A percentile compares a stretch with the other conserved stretches of the same genome.
These are phyloP conservation scores for Temnothorax longispinosus DNA, from an alignment of 1,140 invertebrate genomes.

Conservation along the genomic window DNA sequence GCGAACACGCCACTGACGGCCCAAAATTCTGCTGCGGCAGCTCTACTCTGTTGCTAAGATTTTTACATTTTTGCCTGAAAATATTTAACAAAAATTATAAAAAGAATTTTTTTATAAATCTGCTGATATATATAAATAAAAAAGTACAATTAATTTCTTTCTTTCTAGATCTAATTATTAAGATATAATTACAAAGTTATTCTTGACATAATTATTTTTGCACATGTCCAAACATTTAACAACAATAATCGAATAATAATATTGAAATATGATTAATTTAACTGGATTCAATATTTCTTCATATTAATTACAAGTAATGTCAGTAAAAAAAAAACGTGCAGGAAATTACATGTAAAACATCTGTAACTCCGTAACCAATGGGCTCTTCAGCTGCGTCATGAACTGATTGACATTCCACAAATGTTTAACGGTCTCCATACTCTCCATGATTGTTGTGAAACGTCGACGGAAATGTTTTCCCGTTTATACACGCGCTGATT, in stretches of 20 bases:
- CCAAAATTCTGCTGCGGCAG: conserved; percentile 78
- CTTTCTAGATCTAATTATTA: not conserved
- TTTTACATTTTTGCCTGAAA: conserved; percentile 76
- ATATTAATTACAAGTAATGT: not conserved
- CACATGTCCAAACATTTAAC: conserved; percentile 1
- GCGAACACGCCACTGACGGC: conserved; percentile 76
- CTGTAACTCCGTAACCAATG: conserved; percentile 58
- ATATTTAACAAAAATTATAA: conserved; percentile 35
- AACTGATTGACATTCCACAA: conserved; percentile 77
- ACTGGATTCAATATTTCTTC: not conserved
- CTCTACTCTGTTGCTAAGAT: conserved; percentile 46
- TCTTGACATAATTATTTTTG: not conserved
- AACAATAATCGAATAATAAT: not conserved
- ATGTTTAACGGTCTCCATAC: conserved; percentile 75
- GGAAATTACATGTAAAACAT: conserved; percentile 77
- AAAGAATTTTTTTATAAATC: conserved; percentile 20
- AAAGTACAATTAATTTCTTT: conserved; percentile 30
- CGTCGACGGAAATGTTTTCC: not conserved
- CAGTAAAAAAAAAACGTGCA: conserved; percentile 31
- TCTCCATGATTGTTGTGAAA: not conserved
- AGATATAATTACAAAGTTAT: not conserved
- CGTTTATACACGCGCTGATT: no score
- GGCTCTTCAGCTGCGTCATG: conserved; percentile 65
- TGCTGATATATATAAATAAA: conserved; percentile 23
- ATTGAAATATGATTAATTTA: conserved; percentile 65